Evolutionary conservation across 2,888 invertebrate genomes (phyloP).

Genomic region (Morinoia aosen): DNA sequence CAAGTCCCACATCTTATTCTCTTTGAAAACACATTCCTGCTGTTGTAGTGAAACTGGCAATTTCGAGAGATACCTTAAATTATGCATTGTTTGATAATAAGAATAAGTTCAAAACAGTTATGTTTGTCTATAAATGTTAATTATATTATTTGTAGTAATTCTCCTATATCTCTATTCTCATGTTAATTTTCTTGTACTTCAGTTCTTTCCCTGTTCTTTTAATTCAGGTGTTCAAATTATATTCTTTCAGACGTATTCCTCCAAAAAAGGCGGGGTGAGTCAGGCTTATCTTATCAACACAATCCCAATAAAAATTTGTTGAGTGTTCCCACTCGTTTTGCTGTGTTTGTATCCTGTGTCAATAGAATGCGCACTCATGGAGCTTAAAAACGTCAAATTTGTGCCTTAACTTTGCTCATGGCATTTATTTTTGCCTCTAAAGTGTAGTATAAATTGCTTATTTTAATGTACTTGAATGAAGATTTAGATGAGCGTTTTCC

Average conservation of each 20-base stretch:
- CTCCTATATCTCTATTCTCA: neutral
- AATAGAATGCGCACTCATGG: neutral
- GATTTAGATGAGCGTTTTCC: neutral
- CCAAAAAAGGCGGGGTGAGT: slow-evolving; percentile 53
- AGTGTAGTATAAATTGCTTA: neutral
- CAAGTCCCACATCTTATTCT: neutral
- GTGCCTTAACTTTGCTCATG: neutral
- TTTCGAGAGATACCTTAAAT: too few species aligned
- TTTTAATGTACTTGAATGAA: neutral
- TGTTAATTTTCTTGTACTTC: neutral
- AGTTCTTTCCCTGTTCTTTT: neutral
- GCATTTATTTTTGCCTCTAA: neutral
- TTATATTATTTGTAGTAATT: neutral
- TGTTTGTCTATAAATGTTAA: neutral
- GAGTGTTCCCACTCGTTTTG: neutral
- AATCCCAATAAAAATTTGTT: neutral
- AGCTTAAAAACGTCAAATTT: neutral
- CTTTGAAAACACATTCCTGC: too few species aligned
- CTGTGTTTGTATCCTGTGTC: neutral
- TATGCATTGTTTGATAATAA: too few species aligned
- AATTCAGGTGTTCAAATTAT: neutral
- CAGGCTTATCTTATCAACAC: slow-evolving; percentile 14
- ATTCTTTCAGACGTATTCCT: slow-evolving; percentile 52
- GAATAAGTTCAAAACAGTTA: neutral
- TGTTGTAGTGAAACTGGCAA: too few species aligned